A percentile compares a stretch with the other conserved stretches of the same genome.
Conservation (phyloP, 2,888 invertebrate species). For the Noctua comes region DNA sequence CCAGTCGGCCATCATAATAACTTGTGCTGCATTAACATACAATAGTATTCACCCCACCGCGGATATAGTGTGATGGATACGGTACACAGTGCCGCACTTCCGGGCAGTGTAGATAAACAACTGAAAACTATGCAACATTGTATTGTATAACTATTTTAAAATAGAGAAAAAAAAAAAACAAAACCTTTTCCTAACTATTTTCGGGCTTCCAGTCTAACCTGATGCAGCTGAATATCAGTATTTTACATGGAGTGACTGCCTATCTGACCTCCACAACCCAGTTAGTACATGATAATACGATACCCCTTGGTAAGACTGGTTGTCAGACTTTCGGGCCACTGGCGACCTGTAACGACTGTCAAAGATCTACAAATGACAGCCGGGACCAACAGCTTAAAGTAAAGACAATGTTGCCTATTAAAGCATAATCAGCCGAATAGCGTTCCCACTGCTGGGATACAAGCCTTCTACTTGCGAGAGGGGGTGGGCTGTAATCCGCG, state of each 20-base stretch:
- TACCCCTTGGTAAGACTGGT: too few species aligned
- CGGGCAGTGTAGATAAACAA: conserved; percentile 41
- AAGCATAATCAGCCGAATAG: neutral
- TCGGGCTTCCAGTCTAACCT: too few species aligned
- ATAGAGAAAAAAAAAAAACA: neutral
- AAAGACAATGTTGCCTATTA: neutral
- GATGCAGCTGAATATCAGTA: too few species aligned
- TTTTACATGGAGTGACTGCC: too few species aligned
- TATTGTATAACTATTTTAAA: neutral
- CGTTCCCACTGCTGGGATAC: neutral
- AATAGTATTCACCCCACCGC: conserved; percentile 53
- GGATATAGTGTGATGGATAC: conserved; percentile 45
- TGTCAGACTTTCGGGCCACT: too few species aligned
- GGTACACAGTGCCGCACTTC: conserved; percentile 45
- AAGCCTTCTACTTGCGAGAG: neutral
- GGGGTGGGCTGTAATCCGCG: neutral
- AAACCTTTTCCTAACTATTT: neutral
- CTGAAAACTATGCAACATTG: conserved; percentile 25
- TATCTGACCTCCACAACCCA: too few species aligned
- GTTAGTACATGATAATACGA: too few species aligned
- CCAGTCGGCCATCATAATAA: conserved; percentile 50
- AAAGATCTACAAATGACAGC: too few species aligned
- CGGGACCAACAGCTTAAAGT: too few species aligned
- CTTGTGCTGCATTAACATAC: conserved; percentile 60
- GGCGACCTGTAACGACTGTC: too few species aligned